phyloP scores from a whole-genome alignment of 2,113 vertebrate species.

The Misgurnus anguillicaudatus region DNA sequence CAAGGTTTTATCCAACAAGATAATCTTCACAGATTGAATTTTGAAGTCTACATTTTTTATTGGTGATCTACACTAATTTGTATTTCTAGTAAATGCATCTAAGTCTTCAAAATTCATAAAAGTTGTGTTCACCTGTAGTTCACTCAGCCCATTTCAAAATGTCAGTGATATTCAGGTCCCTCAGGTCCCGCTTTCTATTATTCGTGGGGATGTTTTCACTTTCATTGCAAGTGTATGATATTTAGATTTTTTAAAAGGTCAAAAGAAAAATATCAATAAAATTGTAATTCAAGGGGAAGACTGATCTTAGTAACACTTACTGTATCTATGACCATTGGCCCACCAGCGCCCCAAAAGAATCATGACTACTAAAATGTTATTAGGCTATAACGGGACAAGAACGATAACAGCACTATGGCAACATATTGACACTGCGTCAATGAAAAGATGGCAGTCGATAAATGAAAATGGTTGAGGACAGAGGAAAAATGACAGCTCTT shows the following conservation, averaged over 20 bases:
- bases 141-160: too few species aligned
- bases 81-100: too few species aligned
- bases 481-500: slow-evolving; percentile 39
- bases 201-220: too few species aligned
- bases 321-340: not conserved
- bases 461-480: slow-evolving; percentile 10
- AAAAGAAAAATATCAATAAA: not conserved
- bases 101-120: too few species aligned
- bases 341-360: not conserved
- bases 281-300: not conserved
- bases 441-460: slow-evolving; percentile 41
- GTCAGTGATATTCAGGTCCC: too few species aligned
- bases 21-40: too few species aligned
- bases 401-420: not conserved
- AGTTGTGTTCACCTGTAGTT: too few species aligned
- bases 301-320: not conserved
- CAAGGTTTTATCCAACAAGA: too few species aligned
- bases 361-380: not conserved
- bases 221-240: too few species aligned
- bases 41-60: too few species aligned
- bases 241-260: not conserved
- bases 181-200: too few species aligned
- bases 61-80: too few species aligned
- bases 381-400: not conserved
- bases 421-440: slow-evolving; percentile 25